Base-by-base conservation (phyloP, 2,797 vertebrate species). In the Anableps anableps region DNA sequence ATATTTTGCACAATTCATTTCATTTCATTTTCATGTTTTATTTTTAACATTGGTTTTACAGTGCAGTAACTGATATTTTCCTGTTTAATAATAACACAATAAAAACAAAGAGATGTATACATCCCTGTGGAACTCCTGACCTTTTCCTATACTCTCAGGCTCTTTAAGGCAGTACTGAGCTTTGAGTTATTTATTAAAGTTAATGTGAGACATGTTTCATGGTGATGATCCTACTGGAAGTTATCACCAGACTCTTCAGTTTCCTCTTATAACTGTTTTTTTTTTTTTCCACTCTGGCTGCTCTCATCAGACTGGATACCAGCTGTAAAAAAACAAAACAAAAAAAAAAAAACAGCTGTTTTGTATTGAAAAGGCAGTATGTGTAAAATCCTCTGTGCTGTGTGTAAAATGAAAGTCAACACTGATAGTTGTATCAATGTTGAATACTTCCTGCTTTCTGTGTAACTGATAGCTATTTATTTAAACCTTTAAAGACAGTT, bases 371-470 rank as follows among this genome's bases (percentile, higher is more conserved):
- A 23, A 68, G 10, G 10, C 41, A 41, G 36, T 13, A 23, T 41
- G 36, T 68, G 9, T 68, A 41, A 68, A 68, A 41, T 19, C 36
- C 36, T 68, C 4, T 23, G 64, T 38, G 36, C 21, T 36, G 9
- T 66, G 36, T 66, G 64, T 66, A 19, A 66, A 66, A 66, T 3
- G 3, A 66, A 66, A 66, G 62, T 36, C 62, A 66, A 66, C 62
- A 21, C 36, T 68, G 10, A 68, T 62, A 62, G 36, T 41, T 41
- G 64, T 23, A 41, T 21, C 36, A 68, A 41, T 23, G 11, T 26
- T 3, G 13, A 41, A 41, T 41, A 13, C 36, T 68, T 68, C 21
- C 36, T 41, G 1, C 36, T 26, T 11, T 26, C 10, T 0, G 1
- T 68, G 64, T 68, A 41, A 68, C 34, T 38, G 19, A 66, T 38